Conservation (phyloP, 2,113 vertebrate genomes). For the Cinclus cinclus region DNA sequence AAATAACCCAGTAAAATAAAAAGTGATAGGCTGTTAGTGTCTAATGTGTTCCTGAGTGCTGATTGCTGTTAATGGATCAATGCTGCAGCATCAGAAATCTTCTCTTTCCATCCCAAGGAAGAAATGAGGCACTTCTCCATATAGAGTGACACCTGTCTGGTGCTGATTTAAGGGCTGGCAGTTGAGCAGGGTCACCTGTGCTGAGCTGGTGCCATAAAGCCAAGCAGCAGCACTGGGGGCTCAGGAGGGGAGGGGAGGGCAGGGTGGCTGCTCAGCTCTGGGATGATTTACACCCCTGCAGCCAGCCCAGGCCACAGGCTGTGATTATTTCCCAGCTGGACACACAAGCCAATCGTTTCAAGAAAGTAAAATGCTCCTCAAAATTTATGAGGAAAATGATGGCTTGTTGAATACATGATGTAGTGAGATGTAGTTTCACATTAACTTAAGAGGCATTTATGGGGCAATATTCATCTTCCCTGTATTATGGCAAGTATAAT, state of each 20-base stretch:
- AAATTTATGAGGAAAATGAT: constrained; percentile 72
- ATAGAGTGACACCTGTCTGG: not conserved
- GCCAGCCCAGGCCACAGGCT: constrained; percentile 42
- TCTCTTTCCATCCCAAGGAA: not conserved
- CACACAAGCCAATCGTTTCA: constrained; percentile 55
- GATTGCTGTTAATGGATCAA: not conserved
- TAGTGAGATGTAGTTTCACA: constrained; percentile 68
- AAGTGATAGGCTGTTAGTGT: not conserved
- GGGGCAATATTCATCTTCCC: constrained; percentile 69
- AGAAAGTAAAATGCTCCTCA: constrained; percentile 61
- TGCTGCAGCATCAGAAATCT: not conserved
- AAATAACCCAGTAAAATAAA: not conserved
- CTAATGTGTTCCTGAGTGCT: not conserved
- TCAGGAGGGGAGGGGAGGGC: not conserved
- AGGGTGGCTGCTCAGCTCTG: not conserved
- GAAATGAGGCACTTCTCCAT: not conserved
- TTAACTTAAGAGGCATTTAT: constrained; percentile 77
- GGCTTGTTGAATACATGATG: constrained; percentile 73
- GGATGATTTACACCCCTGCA: constrained; percentile 66
- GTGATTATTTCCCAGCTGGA: constrained; percentile 55
- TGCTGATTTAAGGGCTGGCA: constrained; percentile 49
- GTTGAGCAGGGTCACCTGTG: not conserved
- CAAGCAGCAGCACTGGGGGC: not conserved
- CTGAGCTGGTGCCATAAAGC: constrained; percentile 35
- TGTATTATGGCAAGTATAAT: constrained; percentile 59